Conservation (phyloP, 2,797 vertebrate genomes). For the Pygocentrus nattereri region DNA sequence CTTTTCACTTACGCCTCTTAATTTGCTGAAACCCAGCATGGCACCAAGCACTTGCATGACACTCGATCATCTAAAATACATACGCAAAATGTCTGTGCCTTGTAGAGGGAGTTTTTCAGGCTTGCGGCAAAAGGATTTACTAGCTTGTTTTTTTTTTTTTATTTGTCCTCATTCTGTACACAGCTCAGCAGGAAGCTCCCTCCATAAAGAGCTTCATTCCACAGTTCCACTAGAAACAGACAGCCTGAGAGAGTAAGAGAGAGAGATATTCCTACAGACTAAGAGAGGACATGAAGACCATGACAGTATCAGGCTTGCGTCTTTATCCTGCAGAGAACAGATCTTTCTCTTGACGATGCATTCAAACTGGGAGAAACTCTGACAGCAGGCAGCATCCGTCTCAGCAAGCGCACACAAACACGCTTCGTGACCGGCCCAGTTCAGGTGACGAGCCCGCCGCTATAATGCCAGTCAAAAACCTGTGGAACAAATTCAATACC, state of each 20-base stretch:
- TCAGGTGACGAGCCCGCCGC: background rate
- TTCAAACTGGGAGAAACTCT: background rate
- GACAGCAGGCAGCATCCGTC: background rate
- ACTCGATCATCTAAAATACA: background rate
- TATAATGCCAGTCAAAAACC: slow-evolving; percentile 21
- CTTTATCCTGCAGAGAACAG: slow-evolving; percentile 16
- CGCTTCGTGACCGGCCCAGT: background rate
- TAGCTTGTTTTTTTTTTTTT: slow-evolving; percentile 8
- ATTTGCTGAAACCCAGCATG: background rate
- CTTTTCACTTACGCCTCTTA: no score
- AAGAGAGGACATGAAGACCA: slow-evolving; percentile 4
- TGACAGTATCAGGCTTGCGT: slow-evolving; percentile 10
- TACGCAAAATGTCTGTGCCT: background rate
- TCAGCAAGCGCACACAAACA: slow-evolving; percentile 15
- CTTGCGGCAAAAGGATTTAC: slow-evolving; percentile 5
- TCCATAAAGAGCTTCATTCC: background rate
- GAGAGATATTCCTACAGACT: no score
- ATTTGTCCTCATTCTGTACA: slow-evolving; percentile 32
- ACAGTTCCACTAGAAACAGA: background rate
- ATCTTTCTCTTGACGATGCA: background rate
- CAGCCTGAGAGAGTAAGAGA: background rate
- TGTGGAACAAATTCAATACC: background rate
- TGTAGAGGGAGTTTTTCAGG: background rate
- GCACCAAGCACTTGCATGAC: background rate
- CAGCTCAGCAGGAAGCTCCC: background rate